Evolutionary conservation across 2,888 invertebrate species (phyloP).

Genomic region (Caenorhabditis wallacei): DNA sequence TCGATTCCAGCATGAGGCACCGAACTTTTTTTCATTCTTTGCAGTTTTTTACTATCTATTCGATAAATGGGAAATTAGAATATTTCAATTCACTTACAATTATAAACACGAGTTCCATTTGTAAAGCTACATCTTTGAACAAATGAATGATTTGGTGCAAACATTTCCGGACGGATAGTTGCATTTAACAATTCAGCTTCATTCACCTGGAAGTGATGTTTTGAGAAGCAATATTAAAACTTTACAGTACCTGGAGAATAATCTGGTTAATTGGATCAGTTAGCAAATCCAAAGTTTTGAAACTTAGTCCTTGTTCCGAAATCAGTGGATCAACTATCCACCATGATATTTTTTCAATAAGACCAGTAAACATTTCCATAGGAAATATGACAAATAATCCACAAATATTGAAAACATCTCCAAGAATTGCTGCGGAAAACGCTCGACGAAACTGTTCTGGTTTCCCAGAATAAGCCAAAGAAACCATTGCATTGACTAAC

Average conservation of each 20-base stretch:
- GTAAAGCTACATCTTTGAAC: slow-evolving; percentile 70
- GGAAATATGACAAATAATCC: slow-evolving; percentile 85
- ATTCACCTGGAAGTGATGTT: slow-evolving; percentile 65
- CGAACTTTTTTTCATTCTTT: slow-evolving; percentile 49
- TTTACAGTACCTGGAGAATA: slow-evolving; percentile 74
- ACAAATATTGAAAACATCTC: slow-evolving; percentile 86
- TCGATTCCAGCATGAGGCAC: slow-evolving; percentile 83
- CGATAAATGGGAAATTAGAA: neutral
- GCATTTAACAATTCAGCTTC: slow-evolving; percentile 73
- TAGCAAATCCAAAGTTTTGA: slow-evolving; percentile 77
- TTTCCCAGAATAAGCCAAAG: slow-evolving; percentile 84
- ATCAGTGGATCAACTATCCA: slow-evolving; percentile 75
- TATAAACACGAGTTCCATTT: slow-evolving; percentile 71
- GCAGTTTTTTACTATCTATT: neutral
- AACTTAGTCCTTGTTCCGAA: slow-evolving; percentile 71
- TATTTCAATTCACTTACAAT: slow-evolving; percentile 61
- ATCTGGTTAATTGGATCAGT: slow-evolving; percentile 78
- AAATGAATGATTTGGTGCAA: slow-evolving; percentile 72
- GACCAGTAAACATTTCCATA: slow-evolving; percentile 84
- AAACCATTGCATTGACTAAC: slow-evolving; percentile 86
- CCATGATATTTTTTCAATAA: slow-evolving; percentile 76
- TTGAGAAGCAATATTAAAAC: neutral
- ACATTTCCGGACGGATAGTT: slow-evolving; percentile 70
- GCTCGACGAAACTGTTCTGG: slow-evolving; percentile 83
- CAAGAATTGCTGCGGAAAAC: slow-evolving; percentile 86